Evolutionary conservation across 2,888 invertebrate genomes (phyloP), one percentile per base, ranked within the genome.

Genomic region (Malachius bipustulatus): DNA sequence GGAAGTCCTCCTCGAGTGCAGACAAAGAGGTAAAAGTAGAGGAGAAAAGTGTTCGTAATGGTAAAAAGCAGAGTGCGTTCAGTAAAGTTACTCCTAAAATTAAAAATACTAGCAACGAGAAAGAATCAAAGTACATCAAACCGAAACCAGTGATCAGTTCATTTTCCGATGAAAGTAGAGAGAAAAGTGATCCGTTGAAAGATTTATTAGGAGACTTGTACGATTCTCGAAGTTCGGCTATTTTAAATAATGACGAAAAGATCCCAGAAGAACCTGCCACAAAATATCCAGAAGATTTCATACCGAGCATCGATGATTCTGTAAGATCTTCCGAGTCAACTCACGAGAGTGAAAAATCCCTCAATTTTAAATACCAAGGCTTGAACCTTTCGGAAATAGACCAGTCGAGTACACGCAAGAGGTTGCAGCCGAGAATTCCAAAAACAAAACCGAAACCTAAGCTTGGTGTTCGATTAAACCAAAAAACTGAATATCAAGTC

Each of bases 371-470:
- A 19, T 19, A 19, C n/a, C 24, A 19, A 19, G 24, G 24, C 6
- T n/a, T 19, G 24, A n/a, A 19, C 6, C 24, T n/a, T n/a, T 19
- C 24, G 6, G 24, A 19, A n/a, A n/a, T n/a, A n/a, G n/a, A n/a
- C n/a, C n/a, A n/a, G n/a, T n/a, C n/a, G n/a, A n/a, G n/a, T n/a
- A 24, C 9, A 24, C 8, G 24, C 24, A 24, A 24, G 24, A 24
- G 8, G 9, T 24, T 10, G n/a, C 15, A 3, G 19, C 45, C 1
- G 57, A 56, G 34, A 59, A 58, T 33, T 43, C 48, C 3, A n/a
- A n/a, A n/a, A n/a, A 48, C 60, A 16, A 63, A 62, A 46, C 60
- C 60, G 2, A 63, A 61, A 47, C 36, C 57, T 1, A 63, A 63
- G 44, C 45, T 63, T 14, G 63, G 63, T 4, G 56, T 62, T 4